Conservation (phyloP, 1,140 invertebrate species). For the Cryptotermes secundus region DNA sequence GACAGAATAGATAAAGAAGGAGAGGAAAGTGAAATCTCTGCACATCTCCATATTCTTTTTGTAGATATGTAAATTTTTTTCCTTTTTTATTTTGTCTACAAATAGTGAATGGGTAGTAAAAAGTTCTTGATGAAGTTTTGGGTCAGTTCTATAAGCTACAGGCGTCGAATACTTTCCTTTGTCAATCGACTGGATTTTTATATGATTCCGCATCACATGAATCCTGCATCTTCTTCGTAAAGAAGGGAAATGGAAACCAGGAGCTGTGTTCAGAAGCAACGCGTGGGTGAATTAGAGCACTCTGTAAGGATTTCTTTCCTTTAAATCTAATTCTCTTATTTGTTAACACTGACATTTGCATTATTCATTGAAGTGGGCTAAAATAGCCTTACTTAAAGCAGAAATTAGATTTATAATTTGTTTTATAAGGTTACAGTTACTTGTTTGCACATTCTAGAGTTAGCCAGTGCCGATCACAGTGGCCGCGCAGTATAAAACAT, state of each 20-base stretch:
- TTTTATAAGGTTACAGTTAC: too few species aligned
- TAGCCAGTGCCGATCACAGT: too few species aligned
- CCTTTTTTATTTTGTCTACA: conserved; percentile 22
- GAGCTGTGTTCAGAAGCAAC: neutral
- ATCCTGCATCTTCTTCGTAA: neutral
- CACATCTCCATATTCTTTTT: conserved; percentile 20
- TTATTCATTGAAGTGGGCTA: too few species aligned
- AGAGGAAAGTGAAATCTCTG: neutral
- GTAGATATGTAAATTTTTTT: conserved; percentile 28
- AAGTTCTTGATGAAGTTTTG: conserved; percentile 22
- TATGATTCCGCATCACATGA: neutral
- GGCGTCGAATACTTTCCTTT: neutral
- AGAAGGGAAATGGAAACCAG: neutral
- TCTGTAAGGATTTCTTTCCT: too few species aligned
- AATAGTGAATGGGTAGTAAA: conserved; percentile 21
- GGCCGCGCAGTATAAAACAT: too few species aligned
- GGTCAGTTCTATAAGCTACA: neutral
- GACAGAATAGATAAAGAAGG: neutral
- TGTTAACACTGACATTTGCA: too few species aligned
- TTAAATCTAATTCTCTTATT: too few species aligned
- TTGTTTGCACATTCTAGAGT: too few species aligned
- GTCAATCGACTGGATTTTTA: neutral
- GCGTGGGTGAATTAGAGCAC: too few species aligned
- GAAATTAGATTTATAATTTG: too few species aligned
- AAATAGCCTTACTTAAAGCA: too few species aligned